Evolutionary conservation across 2,113 vertebrate genomes (phyloP), one percentile per base, ranked within the genome.

Genomic region (Calidris pugnax): DNA sequence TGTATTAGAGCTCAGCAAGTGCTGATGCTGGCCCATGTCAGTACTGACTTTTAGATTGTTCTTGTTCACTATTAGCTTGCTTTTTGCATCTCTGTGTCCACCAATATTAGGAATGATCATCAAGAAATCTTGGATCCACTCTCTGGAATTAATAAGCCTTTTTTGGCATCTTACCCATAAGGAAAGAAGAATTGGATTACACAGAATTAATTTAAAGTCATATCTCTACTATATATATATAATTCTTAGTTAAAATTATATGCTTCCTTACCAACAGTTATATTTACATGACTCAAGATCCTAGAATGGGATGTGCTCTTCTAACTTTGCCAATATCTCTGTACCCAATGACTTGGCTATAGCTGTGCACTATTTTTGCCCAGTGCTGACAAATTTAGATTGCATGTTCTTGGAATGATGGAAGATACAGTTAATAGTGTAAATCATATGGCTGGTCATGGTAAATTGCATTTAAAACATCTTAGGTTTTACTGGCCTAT

Each of bases 381-480:
- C 60, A 67, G 47, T 63, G 64, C 56, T 81, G 89, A 95, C 84
- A 95, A 87, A 84, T 89, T 92, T 93, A 84, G 68, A 30, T 43
- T 86, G 15, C 24, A 37, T 84, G 51, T 81, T 81, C 41, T 67
- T 90, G 68, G 37, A 77, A 71, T 67, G 47, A 86, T 74, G 72
- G 79, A 93, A 92, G 68, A 80, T 80, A 50, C 13, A 81, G 59
- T 75, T 67, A 90, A 79, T 51, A 63, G 13, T 7, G 16, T 68
- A 87, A 86, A 88, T 81, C 50, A 81, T n/a, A 59, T 5, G 3
- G 37, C 59, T 66, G 32, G 22, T 86, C 55, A 30, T 41, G 41
- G 26, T 71, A 30, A 88, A 63, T 24, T 63, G 4, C 55, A 43
- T 55, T 92, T 90, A 62, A 90, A 92, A 71, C 67, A 86, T 50